Conservation (phyloP, 2,888 invertebrate genomes). For the Epirrhoe tristata region DNA sequence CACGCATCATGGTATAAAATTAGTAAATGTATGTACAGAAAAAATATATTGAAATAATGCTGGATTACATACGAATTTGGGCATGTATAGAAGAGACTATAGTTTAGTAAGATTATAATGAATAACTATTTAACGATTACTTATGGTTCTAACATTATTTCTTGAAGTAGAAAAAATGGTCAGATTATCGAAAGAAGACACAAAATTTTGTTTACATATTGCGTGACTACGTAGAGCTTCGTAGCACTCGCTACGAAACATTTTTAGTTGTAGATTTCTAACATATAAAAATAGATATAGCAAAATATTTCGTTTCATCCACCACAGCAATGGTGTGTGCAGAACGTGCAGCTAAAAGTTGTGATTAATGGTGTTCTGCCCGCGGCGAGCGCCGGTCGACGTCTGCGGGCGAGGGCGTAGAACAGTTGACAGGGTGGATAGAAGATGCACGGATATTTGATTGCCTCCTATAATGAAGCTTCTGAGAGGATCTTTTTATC, state of each 20-base stretch:
- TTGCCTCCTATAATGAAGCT: neutral
- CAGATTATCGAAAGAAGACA: no score
- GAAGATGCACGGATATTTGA: conserved; percentile 5
- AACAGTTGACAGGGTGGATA: conserved; percentile 25
- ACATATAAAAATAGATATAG: conserved; percentile 32
- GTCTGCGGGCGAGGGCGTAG: conserved; percentile 63
- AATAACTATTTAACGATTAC: no score
- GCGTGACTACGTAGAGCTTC: conserved; percentile 25
- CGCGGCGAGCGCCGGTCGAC: conserved; percentile 74
- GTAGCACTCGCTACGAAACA: conserved; percentile 30
- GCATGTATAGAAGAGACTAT: no score
- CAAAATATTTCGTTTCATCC: conserved; percentile 45
- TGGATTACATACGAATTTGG: no score
- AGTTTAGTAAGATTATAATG: no score
- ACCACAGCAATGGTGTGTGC: conserved; percentile 58
- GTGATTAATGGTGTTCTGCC: conserved; percentile 79
- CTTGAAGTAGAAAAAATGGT: no score
- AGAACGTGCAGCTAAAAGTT: conserved; percentile 75
- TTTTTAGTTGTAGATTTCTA: conserved; percentile 7
- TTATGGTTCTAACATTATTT: no score
- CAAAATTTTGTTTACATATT: neutral
- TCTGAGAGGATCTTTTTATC: no score
- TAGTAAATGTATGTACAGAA: no score
- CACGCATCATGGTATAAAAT: no score
- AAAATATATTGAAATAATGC: no score